Evolutionary conservation across 2,888 invertebrate genomes (phyloP), one percentile per base, ranked within the genome.

Genomic region (Pseudanteris insignis): DNA sequence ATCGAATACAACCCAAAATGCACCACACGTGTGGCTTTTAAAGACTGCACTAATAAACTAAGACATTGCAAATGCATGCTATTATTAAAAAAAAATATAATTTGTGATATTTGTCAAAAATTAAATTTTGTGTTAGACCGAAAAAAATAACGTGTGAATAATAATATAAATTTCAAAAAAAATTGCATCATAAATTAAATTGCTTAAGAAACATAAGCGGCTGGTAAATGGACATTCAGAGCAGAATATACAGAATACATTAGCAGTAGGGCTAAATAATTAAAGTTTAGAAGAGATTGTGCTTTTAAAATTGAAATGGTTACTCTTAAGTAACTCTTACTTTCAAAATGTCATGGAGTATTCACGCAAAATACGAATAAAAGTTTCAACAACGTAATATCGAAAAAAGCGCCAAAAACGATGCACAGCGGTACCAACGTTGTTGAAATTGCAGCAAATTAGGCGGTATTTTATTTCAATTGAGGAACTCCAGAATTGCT

Each of bases 331-430:
- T n/a, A n/a, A n/a, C n/a, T n/a, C 21, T 55, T 66, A 18, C 43
- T 40, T 28, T 9, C 12, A 13, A 14, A n/a, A 25, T 28, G 33
- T 21, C 26, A 28, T 34, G 47, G 47, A 14, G 43, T 34, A 26
- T 50, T 58, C 10, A 50, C 37, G 1, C 37, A 55, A 47, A 47
- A 55, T 36, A 2, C 15, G 5, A 55, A 69, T 43, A 63, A 67
- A 34, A 59, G 61, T 58, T 62, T 65, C 13, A 67, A 67, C 43
- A 33, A 46, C 8, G 10, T 54, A 2, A 57, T 67, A 54, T 66
- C 66, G 65, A 53, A 14, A 38, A 18, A 4, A 18, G 18, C 18
- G 4, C 18, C 18, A 18, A 18, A 18, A 18, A 18, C 18, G 6
- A 18, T 44, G 13, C 30, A 50, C 44, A 33, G 38, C 30, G 58